phyloP scores from a whole-genome alignment of 1,140 invertebrate genomes.

The Lycorma delicatula region DNA sequence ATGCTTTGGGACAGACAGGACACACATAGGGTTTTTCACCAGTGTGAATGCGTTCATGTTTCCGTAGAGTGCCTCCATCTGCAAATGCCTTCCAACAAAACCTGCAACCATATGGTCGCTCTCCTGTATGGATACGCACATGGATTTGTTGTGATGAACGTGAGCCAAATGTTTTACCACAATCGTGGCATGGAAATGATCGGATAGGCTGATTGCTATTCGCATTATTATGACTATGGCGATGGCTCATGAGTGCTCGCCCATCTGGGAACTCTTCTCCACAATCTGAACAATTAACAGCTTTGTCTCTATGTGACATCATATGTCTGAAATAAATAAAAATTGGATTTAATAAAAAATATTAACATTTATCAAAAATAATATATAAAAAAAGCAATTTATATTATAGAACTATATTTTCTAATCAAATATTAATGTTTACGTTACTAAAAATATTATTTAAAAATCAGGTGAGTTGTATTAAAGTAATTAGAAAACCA shows the following conservation, averaged over 20 bases:
- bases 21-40: conserved; percentile 94
- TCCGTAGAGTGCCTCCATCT: conserved; percentile 91
- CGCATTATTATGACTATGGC: conserved; percentile 32
- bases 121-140: conserved; percentile 76
- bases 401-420: too few species aligned
- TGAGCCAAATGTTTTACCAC: conserved; percentile 75
- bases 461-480: too few species aligned
- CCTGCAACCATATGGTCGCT: conserved; percentile 81
- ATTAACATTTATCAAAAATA: neutral
- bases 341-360: conserved; percentile 2
- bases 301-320: conserved; percentile 25
- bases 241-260: conserved; percentile 56
- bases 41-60: conserved; percentile 97
- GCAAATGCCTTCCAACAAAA: conserved; percentile 99
- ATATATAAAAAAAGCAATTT: too few species aligned
- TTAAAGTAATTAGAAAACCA: too few species aligned
- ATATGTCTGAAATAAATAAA: conserved; percentile 28
- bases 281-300: conserved; percentile 50
- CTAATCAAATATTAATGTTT: too few species aligned
- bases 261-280: conserved; percentile 62
- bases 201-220: conserved; percentile 53
- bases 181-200: conserved; percentile 74
- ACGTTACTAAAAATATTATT: too few species aligned
- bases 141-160: conserved; percentile 67
- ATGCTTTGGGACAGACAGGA: conserved; percentile 80